Conservation (phyloP, 2,888 invertebrate species). For the Phalera bucephala region DNA sequence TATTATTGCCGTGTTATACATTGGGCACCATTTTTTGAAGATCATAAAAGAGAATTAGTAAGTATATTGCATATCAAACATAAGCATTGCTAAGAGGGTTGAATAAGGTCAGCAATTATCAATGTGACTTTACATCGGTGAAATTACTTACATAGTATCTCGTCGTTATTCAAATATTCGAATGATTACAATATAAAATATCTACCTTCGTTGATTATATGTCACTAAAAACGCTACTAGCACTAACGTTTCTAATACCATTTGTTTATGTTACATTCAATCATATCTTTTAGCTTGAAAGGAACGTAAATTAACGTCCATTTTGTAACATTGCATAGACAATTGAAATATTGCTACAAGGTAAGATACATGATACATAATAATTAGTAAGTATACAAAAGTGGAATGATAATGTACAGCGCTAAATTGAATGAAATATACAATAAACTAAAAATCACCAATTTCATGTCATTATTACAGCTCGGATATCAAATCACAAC, state of each 20-base stretch:
- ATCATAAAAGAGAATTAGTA: constrained; percentile 20
- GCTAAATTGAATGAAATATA: too few relatives aligned
- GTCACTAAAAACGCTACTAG: constrained; percentile 26
- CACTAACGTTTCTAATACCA: constrained; percentile 21
- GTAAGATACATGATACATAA: too few relatives aligned
- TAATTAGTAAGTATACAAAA: too few relatives aligned
- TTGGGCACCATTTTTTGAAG: constrained; percentile 49
- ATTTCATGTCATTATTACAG: too few relatives aligned
- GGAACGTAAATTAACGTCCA: constrained; percentile 7
- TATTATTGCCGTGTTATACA: constrained; percentile 59
- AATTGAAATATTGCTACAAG: too few relatives aligned
- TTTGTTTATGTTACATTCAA: constrained; percentile 3
- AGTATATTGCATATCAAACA: neutral
- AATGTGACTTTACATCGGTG: too few relatives aligned
- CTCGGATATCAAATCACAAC: too few relatives aligned
- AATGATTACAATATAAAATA: constrained; percentile 18
- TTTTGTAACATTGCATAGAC: too few relatives aligned
- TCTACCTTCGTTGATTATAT: constrained; percentile 29
- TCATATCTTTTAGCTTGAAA: constrained; percentile 4
- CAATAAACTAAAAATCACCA: too few relatives aligned
- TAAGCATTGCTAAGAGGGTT: constrained; percentile 1
- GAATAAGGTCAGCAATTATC: too few relatives aligned
- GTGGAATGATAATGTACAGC: too few relatives aligned
- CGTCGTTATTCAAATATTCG: constrained; percentile 4
- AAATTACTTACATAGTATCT: neutral